phyloP scores from a whole-genome alignment of 2,888 invertebrate species.

The Ceramica pisi region DNA sequence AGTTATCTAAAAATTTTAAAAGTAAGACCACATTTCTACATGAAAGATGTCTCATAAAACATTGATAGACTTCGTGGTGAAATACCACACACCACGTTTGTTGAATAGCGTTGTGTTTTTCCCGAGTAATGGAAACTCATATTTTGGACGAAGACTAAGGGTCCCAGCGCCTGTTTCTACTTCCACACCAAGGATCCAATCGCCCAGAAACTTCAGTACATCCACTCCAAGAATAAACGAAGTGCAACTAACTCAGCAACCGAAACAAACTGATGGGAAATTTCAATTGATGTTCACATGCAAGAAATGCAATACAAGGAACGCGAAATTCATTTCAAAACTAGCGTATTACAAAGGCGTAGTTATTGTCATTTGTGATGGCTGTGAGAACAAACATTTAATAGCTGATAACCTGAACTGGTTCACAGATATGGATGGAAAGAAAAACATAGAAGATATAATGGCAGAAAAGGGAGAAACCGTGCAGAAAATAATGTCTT shows the following conservation, averaged over 20 bases:
- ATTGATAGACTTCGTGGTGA: conserved; percentile 86
- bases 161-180: conserved; percentile 75
- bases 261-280: conserved; percentile 87
- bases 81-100: conserved; percentile 85
- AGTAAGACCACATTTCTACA: not conserved
- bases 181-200: conserved; percentile 79
- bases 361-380: conserved; percentile 97
- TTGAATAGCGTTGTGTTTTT: conserved; percentile 85
- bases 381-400: conserved; percentile 97
- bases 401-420: conserved; percentile 99
- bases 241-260: conserved; percentile 70
- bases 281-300: conserved; percentile 96
- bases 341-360: conserved; percentile 96
- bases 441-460: conserved; percentile 97
- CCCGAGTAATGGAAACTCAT: conserved; percentile 87
- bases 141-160: conserved; percentile 82
- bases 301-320: conserved; percentile 95
- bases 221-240: conserved; percentile 74
- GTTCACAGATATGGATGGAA: conserved; percentile 95
- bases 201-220: conserved; percentile 81
- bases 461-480: conserved; percentile 96
- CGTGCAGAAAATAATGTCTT: conserved; percentile 91
- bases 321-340: conserved; percentile 95
- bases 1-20: not conserved
- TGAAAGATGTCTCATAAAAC: conserved; percentile 82